A percentile compares a stretch with the other conserved stretches of the same genome.
These are phyloP conservation scores for Tachina lurida DNA, from an alignment of 2,888 invertebrate species.

Conservation along the genomic window DNA sequence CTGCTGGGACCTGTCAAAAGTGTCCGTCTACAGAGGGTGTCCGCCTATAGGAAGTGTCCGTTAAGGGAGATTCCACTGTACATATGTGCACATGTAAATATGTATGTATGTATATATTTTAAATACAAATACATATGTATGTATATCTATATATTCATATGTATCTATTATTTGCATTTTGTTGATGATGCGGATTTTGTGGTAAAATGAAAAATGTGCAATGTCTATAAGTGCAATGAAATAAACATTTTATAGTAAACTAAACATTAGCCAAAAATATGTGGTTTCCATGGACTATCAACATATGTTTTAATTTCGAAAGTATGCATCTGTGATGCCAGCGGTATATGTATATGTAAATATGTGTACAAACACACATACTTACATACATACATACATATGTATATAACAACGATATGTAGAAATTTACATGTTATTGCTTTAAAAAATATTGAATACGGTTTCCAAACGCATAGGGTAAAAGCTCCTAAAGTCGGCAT, in stretches of 20 bases:
- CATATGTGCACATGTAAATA: neutral
- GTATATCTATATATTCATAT: neutral
- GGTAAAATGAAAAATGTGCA: conserved; percentile 54
- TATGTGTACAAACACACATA: too few relatives aligned
- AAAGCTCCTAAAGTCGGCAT: too few relatives aligned
- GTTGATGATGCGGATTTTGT: conserved; percentile 59
- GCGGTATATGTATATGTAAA: too few relatives aligned
- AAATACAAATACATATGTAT: neutral
- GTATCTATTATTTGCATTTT: conserved; percentile 37
- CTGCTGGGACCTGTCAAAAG: too few relatives aligned
- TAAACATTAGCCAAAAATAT: conserved; percentile 63
- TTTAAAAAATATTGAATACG: too few relatives aligned
- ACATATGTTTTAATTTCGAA: conserved; percentile 43
- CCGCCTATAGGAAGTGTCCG: too few relatives aligned
- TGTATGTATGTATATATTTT: neutral
- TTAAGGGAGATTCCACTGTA: too few relatives aligned
- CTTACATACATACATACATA: too few relatives aligned
- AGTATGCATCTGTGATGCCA: neutral
- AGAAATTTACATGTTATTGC: too few relatives aligned
- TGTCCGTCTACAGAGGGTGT: too few relatives aligned
- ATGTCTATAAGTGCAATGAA: conserved; percentile 44
- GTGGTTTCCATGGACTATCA: conserved; percentile 58
- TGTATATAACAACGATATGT: too few relatives aligned
- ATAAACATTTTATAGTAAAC: conserved; percentile 59
- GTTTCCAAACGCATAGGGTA: too few relatives aligned